Percentiles rank a stretch among this genome's conserved stretches.
Conservation (phyloP, 2,888 invertebrate species). For the Papilio protenor region DNA sequence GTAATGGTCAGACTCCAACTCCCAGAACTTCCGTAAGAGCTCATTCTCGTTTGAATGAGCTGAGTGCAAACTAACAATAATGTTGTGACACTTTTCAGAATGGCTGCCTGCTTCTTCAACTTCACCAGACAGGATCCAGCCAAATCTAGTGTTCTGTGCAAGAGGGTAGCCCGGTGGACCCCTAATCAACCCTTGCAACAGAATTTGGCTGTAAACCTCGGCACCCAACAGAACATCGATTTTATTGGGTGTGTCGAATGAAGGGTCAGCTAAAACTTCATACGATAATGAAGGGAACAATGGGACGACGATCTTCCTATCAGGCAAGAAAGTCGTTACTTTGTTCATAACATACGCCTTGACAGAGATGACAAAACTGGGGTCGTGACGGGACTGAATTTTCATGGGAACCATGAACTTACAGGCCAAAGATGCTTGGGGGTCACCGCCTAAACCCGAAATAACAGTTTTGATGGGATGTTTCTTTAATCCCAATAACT, state of each 20-base stretch:
- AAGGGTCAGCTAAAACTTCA: constrained; percentile 44
- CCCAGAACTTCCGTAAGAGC: constrained; percentile 44
- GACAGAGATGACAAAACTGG: background rate
- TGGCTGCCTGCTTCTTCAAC: background rate
- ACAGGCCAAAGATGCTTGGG: constrained; percentile 34
- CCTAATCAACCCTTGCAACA: constrained; percentile 46
- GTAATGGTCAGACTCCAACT: constrained; percentile 41
- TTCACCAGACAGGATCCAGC: constrained; percentile 51
- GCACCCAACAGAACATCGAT: constrained; percentile 50
- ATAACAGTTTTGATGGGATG: constrained; percentile 29
- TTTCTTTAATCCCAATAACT: constrained; percentile 44
- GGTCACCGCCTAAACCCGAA: constrained; percentile 45
- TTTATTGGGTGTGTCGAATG: constrained; percentile 45
- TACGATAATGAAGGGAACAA: constrained; percentile 41
- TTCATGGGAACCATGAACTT: constrained; percentile 1
- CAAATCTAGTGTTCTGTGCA: constrained; percentile 50
- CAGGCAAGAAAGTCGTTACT: background rate
- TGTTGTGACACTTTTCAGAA: background rate
- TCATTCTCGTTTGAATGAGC: constrained; percentile 26
- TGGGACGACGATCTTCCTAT: constrained; percentile 45
- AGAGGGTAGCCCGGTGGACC: constrained; percentile 42
- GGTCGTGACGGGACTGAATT: constrained; percentile 4
- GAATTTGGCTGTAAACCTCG: constrained; percentile 47
- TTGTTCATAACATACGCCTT: background rate
- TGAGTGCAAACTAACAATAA: constrained; percentile 29